A percentile compares a stretch with the other conserved stretches of the same genome.
Conservation (phyloP, 2,888 invertebrate species). For the Dysmachus trigonus region DNA sequence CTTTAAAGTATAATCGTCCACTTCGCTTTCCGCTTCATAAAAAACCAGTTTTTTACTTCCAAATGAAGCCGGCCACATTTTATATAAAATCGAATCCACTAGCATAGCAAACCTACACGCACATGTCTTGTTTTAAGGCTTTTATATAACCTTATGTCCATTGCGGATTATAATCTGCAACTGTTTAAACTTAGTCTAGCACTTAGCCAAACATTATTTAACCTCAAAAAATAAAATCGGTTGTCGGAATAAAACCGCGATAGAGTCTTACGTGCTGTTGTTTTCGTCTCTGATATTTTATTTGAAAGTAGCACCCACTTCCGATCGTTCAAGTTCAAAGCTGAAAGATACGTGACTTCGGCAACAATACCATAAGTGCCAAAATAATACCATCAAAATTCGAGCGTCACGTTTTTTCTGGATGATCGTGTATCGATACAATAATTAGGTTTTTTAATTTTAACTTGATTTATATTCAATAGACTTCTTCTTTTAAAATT, state of each 20-base stretch:
- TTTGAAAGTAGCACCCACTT: background rate
- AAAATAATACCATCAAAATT: background rate
- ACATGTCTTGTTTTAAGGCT: background rate
- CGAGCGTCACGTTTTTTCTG: background rate
- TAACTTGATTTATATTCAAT: background rate
- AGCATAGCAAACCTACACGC: background rate
- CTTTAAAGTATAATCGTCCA: background rate
- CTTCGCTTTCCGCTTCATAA: background rate
- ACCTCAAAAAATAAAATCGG: background rate
- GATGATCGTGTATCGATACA: background rate
- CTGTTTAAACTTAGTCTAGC: background rate
- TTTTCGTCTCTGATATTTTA: background rate
- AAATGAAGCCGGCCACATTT: background rate
- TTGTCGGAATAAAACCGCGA: background rate
- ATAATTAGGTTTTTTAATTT: background rate
- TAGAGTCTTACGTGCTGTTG: background rate
- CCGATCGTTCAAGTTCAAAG: conserved; percentile 4
- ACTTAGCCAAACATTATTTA: background rate
- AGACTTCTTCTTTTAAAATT: background rate
- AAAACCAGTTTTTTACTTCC: background rate
- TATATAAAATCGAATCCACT: background rate
- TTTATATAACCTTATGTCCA: background rate
- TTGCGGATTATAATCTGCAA: background rate
- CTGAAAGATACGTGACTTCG: background rate
- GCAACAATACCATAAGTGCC: background rate